These are phyloP conservation scores for Bambusicola thoracicus DNA, from an alignment of 2,113 vertebrate species.

Conservation along the genomic window DNA sequence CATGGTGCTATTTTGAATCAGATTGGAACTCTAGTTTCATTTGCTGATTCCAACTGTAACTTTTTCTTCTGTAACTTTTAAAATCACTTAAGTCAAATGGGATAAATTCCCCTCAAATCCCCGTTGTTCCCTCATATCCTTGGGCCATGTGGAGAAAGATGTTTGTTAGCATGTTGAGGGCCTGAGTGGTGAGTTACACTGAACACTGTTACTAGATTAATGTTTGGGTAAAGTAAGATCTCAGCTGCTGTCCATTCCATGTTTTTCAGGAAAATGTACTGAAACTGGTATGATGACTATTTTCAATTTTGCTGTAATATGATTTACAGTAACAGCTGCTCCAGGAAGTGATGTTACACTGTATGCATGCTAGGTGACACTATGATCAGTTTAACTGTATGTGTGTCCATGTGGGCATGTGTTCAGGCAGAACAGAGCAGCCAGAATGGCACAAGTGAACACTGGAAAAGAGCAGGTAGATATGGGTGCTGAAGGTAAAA, in stretches of 20 bases:
- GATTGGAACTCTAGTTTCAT: background rate
- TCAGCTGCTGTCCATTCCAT: background rate
- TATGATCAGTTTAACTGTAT: rapidly evolving
- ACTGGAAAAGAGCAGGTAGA: background rate
- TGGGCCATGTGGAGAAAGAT: background rate
- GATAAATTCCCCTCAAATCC: background rate
- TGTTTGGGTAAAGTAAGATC: background rate
- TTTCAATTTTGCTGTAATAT: background rate
- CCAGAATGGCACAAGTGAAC: background rate
- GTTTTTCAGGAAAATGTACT: background rate
- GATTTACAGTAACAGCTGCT: background rate
- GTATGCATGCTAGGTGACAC: background rate
- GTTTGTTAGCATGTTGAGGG: background rate
- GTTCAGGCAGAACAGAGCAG: background rate
- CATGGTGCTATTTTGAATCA: background rate
- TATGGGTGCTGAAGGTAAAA: background rate
- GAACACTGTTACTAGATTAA: background rate
- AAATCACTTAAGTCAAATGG: background rate
- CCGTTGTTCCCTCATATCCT: background rate
- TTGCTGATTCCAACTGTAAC: background rate
- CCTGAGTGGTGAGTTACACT: background rate
- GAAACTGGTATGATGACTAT: background rate
- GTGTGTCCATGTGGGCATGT: background rate
- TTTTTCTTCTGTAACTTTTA: background rate
- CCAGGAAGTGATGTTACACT: background rate